These are phyloP conservation scores for Regulus satrapa DNA, from an alignment of 2,113 vertebrate species.

Conservation along the genomic window DNA sequence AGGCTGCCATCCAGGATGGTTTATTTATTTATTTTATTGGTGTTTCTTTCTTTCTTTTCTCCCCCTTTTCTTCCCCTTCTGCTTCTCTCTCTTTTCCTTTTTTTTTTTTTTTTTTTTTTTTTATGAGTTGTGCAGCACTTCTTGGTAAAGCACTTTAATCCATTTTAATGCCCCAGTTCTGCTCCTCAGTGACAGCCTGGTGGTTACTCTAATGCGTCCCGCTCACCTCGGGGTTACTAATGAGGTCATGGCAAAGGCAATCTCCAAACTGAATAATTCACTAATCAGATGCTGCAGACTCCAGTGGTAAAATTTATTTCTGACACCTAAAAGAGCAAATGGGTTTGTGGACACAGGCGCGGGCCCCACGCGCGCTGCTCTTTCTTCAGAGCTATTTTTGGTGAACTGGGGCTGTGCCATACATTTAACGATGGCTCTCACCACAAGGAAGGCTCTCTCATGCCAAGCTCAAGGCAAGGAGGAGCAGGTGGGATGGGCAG, in stretches of 20 bases:
- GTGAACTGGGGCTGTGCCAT: slow-evolving; percentile 36
- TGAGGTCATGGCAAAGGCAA: slow-evolving; percentile 79
- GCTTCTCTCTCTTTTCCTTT: not conserved
- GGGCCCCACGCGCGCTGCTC: not conserved
- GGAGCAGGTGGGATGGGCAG: not conserved
- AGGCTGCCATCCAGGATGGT: slow-evolving; percentile 29
- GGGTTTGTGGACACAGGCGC: slow-evolving; percentile 65
- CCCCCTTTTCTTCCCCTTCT: not conserved
- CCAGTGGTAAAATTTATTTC: slow-evolving; percentile 84
- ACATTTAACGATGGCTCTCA: not conserved
- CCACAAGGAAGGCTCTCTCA: not conserved
- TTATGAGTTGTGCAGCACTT: slow-evolving; percentile 72
- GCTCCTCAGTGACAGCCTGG: slow-evolving; percentile 74
- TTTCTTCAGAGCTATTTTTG: slow-evolving; percentile 46
- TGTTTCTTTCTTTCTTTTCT: not conserved
- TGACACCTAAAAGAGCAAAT: slow-evolving; percentile 80
- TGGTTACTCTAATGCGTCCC: slow-evolving; percentile 83
- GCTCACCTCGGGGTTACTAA: slow-evolving; percentile 85
- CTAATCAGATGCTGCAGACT: slow-evolving; percentile 83
- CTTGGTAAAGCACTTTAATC: slow-evolving; percentile 86
- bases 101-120: not conserved
- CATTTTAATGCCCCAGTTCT: slow-evolving; percentile 79
- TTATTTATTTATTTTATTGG: slow-evolving; percentile 45
- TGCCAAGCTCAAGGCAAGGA: not conserved
- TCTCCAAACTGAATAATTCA: slow-evolving; percentile 86